Percentiles rank a stretch among this genome's conserved stretches.
Conservation (phyloP, 2,888 invertebrate genomes). For the Xanthostigma xanthostigma region DNA sequence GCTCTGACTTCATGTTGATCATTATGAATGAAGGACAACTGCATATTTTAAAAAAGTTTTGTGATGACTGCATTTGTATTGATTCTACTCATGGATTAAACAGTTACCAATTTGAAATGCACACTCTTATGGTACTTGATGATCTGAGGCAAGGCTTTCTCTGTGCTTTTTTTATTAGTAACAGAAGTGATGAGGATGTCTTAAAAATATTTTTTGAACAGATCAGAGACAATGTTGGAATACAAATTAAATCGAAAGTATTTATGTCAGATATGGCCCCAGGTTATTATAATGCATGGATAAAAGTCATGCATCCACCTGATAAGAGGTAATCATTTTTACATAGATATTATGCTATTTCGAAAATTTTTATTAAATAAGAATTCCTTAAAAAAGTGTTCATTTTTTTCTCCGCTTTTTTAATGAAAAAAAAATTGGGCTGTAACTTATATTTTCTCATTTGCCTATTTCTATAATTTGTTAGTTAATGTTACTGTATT, state of each 20-base stretch:
- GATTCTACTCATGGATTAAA: constrained; percentile 14
- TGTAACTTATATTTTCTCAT: too few species aligned
- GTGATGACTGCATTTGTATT: constrained; percentile 12
- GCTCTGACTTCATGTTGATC: too few species aligned
- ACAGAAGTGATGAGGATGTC: constrained; percentile 10
- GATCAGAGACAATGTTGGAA: constrained; percentile 8
- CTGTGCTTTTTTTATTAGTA: constrained; percentile 12
- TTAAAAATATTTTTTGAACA: constrained; percentile 9
- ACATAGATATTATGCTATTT: too few species aligned
- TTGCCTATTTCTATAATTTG: too few species aligned
- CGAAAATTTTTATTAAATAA: too few species aligned
- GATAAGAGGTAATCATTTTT: background rate
- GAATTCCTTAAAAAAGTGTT: too few species aligned
- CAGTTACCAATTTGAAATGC: constrained; percentile 13
- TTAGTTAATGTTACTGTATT: too few species aligned
- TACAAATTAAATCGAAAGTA: constrained; percentile 4
- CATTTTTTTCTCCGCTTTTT: too few species aligned
- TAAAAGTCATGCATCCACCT: constrained; percentile 10
- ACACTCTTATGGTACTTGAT: constrained; percentile 13
- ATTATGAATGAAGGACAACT: constrained; percentile 13
- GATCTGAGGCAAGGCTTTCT: constrained; percentile 15
- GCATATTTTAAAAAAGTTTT: constrained; percentile 11
- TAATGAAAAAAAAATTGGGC: too few species aligned
- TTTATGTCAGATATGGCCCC: constrained; percentile 15
- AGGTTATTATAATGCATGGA: constrained; percentile 14